Evolutionary conservation across 1,140 invertebrate species (phyloP).

Genomic region (Homarus americanus): DNA sequence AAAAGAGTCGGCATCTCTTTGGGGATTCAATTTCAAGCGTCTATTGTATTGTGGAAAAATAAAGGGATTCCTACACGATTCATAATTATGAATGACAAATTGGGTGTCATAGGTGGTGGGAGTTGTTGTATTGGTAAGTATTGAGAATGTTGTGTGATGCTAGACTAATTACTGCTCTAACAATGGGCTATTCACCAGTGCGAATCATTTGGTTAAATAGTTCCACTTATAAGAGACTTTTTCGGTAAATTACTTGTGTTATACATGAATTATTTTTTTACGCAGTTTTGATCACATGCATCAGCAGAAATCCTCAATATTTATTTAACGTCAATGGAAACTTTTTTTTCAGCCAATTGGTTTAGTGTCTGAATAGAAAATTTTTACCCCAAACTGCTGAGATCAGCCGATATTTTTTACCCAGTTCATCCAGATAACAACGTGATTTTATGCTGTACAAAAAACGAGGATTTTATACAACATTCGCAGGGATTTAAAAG

Average conservation of each 20-base stretch:
- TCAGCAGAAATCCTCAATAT: slow-evolving; percentile 42
- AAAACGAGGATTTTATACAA: not conserved
- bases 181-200: slow-evolving; percentile 33
- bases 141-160: not conserved
- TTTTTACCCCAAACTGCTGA: slow-evolving; percentile 27
- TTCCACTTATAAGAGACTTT: slow-evolving; percentile 33
- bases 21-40: too few relatives aligned
- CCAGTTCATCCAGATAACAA: too few relatives aligned
- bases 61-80: not conserved
- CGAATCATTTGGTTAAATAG: slow-evolving; percentile 46
- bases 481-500: too few relatives aligned
- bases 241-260: slow-evolving; percentile 23
- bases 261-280: slow-evolving; percentile 13
- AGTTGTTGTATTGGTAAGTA: not conserved
- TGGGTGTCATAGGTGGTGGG: slow-evolving; percentile 1
- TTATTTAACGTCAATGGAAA: slow-evolving; percentile 38
- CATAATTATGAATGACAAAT: slow-evolving; percentile 38
- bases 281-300: slow-evolving; percentile 21
- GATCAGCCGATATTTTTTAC: slow-evolving; percentile 7
- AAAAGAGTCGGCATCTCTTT: too few relatives aligned
- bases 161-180: slow-evolving; percentile 24
- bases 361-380: slow-evolving; percentile 32
- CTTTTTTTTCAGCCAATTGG: slow-evolving; percentile 35
- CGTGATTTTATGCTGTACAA: not conserved
- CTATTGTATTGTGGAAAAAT: too few relatives aligned